Base-by-base conservation (phyloP, 2,113 vertebrate species). In the Numenius arquata region DNA sequence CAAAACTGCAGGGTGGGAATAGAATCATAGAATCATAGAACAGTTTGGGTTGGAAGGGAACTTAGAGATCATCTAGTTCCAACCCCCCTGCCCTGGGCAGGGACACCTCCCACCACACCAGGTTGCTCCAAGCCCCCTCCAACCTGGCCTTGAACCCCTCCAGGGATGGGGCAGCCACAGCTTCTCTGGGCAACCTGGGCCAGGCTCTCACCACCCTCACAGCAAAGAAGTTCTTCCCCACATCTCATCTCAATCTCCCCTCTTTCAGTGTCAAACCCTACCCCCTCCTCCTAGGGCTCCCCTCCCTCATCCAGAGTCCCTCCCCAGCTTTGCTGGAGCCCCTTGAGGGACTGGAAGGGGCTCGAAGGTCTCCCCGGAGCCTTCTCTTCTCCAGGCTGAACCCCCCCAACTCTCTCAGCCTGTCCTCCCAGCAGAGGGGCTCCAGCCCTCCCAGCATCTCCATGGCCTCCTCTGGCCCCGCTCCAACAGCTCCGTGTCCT, bases 1-100 rank as follows among this genome's bases (percentile, higher is more conserved):
- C 25, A 58, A 36, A 40, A 4, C 16, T 0, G 4, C 3, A 8
- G 29, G 7, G 4, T 0, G 12, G 22, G 29, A 47, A 26, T 2
- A 13, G n/a, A 63, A 66, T 43, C 13, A 27, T 38, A 18, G 16
- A 40, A 63, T 62, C 61, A 29, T 2, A 9, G 29, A 43, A 32
- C 8, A 13, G 29, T 43, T 43, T 43, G 13, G 6, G 63, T 32
- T 20, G 27, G 40, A 43, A 43, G 40, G 27, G 40, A 43, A 8
- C 29, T 30, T 15, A 43, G 21, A 65, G 63, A 1, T 11, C 16
- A 19, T 2, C 11, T 16, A 40, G 61, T 63, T 15, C 16, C 25
- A 27, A n/a, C n/a, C 61, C 36, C n/a, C 23, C 36, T 40, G 61
- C 36, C 36, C 25, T 27, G 61, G 61, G 36, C 36, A 63, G 61